phyloP scores from a whole-genome alignment of 2,888 invertebrate genomes.

The Reticulitermes lucifugus region DNA sequence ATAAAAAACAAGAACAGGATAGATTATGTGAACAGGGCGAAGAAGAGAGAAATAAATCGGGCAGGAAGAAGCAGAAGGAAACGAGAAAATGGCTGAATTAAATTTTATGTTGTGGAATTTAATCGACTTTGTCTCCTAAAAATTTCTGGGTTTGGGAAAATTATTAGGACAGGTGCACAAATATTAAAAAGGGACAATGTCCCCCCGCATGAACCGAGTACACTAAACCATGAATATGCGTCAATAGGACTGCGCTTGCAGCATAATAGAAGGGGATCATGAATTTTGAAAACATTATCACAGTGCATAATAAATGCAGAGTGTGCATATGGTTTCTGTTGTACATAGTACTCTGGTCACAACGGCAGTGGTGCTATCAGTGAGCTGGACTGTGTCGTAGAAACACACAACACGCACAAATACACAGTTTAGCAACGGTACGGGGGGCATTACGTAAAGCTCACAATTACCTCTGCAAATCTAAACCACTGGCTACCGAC shows the following conservation, averaged over 20 bases:
- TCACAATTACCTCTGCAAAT: constrained; percentile 13
- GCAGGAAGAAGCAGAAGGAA: background rate
- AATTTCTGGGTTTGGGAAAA: background rate
- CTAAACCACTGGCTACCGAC: constrained; percentile 10
- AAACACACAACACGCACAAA: background rate
- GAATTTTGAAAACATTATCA: background rate
- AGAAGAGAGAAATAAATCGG: too few relatives aligned
- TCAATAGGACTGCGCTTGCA: background rate
- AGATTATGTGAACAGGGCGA: too few relatives aligned
- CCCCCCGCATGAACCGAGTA: background rate
- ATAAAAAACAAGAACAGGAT: too few relatives aligned
- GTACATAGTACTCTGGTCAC: background rate
- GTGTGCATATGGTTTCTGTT: background rate
- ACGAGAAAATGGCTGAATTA: background rate
- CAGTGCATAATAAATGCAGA: background rate
- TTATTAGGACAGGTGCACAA: background rate
- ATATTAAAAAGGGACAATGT: background rate
- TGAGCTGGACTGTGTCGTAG: too few relatives aligned
- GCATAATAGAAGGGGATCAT: background rate
- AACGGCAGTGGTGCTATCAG: background rate
- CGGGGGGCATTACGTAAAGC: constrained; percentile 5
- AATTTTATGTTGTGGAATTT: background rate
- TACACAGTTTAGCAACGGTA: background rate
- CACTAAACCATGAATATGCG: background rate
- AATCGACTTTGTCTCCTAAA: background rate